Evolutionary conservation across 2,888 invertebrate genomes (phyloP).

Genomic region (Metacarcinus magister): DNA sequence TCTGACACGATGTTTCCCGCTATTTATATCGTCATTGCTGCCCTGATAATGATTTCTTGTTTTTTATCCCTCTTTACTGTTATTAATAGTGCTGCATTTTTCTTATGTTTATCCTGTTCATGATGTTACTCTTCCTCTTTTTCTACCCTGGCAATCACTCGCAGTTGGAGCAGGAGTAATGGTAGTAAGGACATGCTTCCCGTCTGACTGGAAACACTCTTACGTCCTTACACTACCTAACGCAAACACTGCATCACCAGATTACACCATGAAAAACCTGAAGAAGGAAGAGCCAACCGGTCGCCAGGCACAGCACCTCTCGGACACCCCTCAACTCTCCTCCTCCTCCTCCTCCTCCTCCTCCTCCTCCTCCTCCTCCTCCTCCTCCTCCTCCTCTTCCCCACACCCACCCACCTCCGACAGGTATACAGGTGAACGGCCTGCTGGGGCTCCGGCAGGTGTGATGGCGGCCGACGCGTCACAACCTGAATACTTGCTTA

Average conservation of each 20-base stretch:
- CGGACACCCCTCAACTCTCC: background rate
- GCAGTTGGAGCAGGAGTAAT: background rate
- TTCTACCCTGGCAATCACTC: background rate
- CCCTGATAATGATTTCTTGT: background rate
- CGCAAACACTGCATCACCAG: background rate
- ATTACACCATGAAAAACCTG: background rate
- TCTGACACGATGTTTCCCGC: background rate
- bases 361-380: background rate
- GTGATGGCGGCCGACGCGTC: conserved; percentile 29
- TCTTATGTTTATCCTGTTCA: background rate
- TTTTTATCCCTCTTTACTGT: background rate
- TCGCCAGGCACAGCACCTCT: background rate
- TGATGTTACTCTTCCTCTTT: background rate
- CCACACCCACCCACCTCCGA: background rate
- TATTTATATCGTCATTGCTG: background rate
- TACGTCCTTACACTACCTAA: background rate
- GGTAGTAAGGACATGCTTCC: background rate
- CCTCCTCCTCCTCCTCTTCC: background rate
- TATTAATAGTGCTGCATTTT: background rate
- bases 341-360: background rate
- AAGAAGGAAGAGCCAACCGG: background rate
- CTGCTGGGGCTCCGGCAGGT: conserved; percentile 40
- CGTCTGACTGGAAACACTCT: background rate
- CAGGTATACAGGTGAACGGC: conserved; percentile 34
- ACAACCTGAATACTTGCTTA: conserved; percentile 17